Base-by-base conservation (phyloP, 2,797 vertebrate genomes). In the Cossypha heuglini region DNA sequence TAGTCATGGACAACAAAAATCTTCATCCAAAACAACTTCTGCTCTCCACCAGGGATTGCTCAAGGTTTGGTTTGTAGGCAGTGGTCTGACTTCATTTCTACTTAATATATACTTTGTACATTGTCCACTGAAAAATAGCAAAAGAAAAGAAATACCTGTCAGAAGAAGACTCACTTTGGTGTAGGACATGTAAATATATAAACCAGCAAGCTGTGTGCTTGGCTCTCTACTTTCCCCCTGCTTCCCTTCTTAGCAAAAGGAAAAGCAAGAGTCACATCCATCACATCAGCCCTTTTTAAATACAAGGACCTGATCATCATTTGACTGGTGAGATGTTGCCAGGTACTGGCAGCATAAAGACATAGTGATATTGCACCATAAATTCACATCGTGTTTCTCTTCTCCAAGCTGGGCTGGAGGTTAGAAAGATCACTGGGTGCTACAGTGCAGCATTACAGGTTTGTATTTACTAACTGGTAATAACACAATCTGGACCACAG, bases 381-480 rank as follows among this genome's bases (percentile, higher is more conserved):
- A 95, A 77, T 93, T 75, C 40, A 49, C 35, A 25, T 21, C 0
- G 0, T 38, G 21, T 37, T 93, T 91, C 49, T 68, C 20, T 52
- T 77, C 55, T 62, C 52, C n/a, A 46, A 48, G 33, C 18, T 0
- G 7, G 62, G 48, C 37, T 80, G 31, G 49, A 51, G 62, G 40
- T 49, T 29, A 33, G 3, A 5, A 54, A 79, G 49, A 62, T 75
- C 64, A 46, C 61, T 51, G 51, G 35, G 54, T 59, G 48, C 83
- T 62, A 37, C 11, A 33, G 35, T 6, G 24, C 51, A 85, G 46
- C 31, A 43, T 35, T 35, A 35, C 33, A 35, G 33, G 40, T 75
- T 93, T 88, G 79, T 86, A 68, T 92, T 96, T 93, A 78, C 72
- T 78, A 29, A n/a, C 45, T 29, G 51, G 22, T 49, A 71, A 74